Base-by-base conservation (phyloP, 2,888 invertebrate genomes). In the Linyphia triangularis region DNA sequence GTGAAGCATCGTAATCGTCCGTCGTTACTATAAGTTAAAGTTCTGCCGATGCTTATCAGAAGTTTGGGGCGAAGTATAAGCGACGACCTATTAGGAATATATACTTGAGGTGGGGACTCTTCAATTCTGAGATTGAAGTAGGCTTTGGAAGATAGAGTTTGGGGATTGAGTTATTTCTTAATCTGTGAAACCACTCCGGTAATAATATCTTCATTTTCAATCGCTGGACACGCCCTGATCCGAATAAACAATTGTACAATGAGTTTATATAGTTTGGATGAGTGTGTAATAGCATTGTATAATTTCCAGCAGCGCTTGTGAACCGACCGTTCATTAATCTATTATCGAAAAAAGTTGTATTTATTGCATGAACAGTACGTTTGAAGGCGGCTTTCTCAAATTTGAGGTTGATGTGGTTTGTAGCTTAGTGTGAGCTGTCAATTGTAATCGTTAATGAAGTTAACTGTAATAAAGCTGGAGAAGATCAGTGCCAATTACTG, bases 21-120 rank as follows among this genome's bases (percentile, higher is more conserved):
- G 81, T 86, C 86, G 86, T 86, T 81, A 86, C 86, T 81, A 43
- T 81, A 81, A 86, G 86, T 86, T 86, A 81, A 85, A 86, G 61
- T 81, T 86, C 24, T 63, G 65, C 43, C 51, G 86, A 86, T 86
- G 73, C 86, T 86, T 86, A 86, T 86, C 86, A 67, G 57, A 33
- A 81, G 65, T 79, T 51, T 22, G 63, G 70, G 78, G 61, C 79
- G 78, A 72, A 72, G 51, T 43, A 61, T n/a, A 83, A 59, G 51
- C 28, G 43, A 57, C 43, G 69, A 33, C 51, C 30, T 67, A 79
- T 67, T 69, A 69, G 79, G 7, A n/a, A 33, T 51, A 51, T 51
- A 13, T 51, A n/a, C 67, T 63, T 37, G 51, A 16, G 61, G 19
- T 40, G 82, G 7, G 24, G 57, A 70, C 61, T 82, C 59, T 30